phyloP scores from a whole-genome alignment of 2,113 vertebrate species.

The Rhea pennata region DNA sequence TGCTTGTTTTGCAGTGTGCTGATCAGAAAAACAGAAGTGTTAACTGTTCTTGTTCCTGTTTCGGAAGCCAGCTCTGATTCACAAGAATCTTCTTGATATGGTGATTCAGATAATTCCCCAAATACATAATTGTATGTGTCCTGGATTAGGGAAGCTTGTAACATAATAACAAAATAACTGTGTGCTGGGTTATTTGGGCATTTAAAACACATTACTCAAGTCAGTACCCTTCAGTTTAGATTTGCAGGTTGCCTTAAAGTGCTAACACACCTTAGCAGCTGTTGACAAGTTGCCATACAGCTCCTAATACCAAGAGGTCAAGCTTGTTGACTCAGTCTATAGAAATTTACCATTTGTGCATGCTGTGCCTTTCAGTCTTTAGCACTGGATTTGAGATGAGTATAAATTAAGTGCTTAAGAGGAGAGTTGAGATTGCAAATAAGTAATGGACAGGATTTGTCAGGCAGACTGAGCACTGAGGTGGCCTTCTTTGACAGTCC shows the following conservation, averaged over 20 bases:
- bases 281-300: slow-evolving; percentile 40
- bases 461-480: neutral
- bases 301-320: slow-evolving; percentile 28
- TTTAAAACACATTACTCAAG: slow-evolving; percentile 14
- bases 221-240: slow-evolving; percentile 6
- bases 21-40: neutral
- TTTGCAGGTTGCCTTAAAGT: slow-evolving; percentile 22
- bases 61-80: neutral
- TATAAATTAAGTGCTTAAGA: slow-evolving; percentile 3
- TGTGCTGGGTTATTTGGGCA: neutral
- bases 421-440: neutral
- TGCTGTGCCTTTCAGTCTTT: neutral
- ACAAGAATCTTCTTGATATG: neutral
- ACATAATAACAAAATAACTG: neutral
- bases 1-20: neutral
- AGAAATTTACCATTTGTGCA: slow-evolving; percentile 10
- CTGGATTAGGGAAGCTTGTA: neutral
- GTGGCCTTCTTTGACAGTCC: neutral
- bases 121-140: neutral
- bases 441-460: neutral
- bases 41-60: neutral
- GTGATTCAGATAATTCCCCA: neutral
- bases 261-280: slow-evolving; percentile 45
- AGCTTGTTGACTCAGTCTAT: slow-evolving; percentile 30
- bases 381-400: neutral